phyloP scores from a whole-genome alignment of 2,888 invertebrate species.

The Agrotis ipsilon region DNA sequence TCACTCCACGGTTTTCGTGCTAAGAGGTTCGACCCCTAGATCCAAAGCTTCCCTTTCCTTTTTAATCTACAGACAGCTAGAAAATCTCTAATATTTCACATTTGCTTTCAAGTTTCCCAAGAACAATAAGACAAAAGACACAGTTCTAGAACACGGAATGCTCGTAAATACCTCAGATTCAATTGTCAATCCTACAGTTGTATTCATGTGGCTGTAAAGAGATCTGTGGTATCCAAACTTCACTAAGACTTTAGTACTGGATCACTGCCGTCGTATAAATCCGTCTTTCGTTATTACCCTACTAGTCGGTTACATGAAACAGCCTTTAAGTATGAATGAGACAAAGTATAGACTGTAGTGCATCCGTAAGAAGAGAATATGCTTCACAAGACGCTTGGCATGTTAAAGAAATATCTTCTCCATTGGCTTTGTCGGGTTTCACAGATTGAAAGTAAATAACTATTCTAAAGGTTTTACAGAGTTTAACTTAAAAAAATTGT shows the following conservation, averaged over 20 bases:
- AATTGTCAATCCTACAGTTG: constrained; percentile 47
- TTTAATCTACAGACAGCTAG: too few relatives aligned
- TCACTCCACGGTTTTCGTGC: too few relatives aligned
- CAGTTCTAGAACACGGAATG: constrained; percentile 14
- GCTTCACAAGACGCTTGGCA: background rate
- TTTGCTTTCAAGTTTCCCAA: background rate
- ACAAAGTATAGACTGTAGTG: constrained; percentile 1
- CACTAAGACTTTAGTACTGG: constrained; percentile 54
- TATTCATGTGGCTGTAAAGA: constrained; percentile 35
- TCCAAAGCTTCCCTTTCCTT: too few relatives aligned
- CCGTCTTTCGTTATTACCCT: constrained; percentile 50
- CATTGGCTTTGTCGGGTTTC: too few relatives aligned
- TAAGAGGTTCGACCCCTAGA: too few relatives aligned
- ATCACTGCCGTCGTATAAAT: constrained; percentile 53
- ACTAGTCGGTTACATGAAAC: constrained; percentile 24
- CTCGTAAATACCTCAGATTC: constrained; percentile 49
- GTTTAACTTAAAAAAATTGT: background rate
- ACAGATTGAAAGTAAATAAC: too few relatives aligned
- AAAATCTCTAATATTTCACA: too few relatives aligned
- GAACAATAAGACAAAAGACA: constrained; percentile 21
- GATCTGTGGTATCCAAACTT: constrained; percentile 44
- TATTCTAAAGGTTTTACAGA: too few relatives aligned
- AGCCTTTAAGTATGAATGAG: constrained; percentile 26
- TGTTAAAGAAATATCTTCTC: too few relatives aligned
- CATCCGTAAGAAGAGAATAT: too few relatives aligned